Base-by-base conservation (phyloP, 2,888 invertebrate genomes). In the Theodoxus fluviatilis region DNA sequence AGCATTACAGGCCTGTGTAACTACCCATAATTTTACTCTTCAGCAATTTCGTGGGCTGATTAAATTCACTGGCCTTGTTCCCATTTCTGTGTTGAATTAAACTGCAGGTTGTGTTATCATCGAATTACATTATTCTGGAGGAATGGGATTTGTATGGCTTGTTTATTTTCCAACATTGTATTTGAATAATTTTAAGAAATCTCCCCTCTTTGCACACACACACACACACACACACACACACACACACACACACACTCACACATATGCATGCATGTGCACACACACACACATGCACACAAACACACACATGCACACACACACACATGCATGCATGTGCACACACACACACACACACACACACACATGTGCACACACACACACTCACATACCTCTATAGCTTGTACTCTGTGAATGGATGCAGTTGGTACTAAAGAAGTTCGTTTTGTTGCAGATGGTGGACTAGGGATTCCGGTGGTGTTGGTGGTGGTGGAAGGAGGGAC, bases 401-500 rank as follows among this genome's bases (percentile, higher is more conserved):
- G 9, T 43, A 9, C 18, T 43, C 43, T 43, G 9, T 43, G 43
- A 12, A 43, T 43, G 9, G 9, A 43, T 43, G 9, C 9, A 9
- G 9, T 43, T 43, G 9, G 9, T 15, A 43, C 18, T 43, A 43
- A 43, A 43, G 18, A 43, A 43, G 18, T 43, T 12, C 9, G 18
- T 43, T 64, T 57, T 57, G 38, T 71, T 75, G 4, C 76, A 84
- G 84, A 80, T 61, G 79, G 79, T 59, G 87, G 87, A 28, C 75
- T 84, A 57, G 86, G 85, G 2, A 85, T 88, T 55, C 88, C 88
- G n/a, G 84, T 88, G 1, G 86, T 88, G 35, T 76, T 86, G 69
- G 77, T 88, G 52, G 80, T 88, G 28, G 83, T 88, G 57, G 88
- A 88, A 75, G 88, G 88, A 3, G 88, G 87, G 3, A 76, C 79